Conservation (phyloP, 2,797 vertebrate species). For the Anniella stebbinsi region DNA sequence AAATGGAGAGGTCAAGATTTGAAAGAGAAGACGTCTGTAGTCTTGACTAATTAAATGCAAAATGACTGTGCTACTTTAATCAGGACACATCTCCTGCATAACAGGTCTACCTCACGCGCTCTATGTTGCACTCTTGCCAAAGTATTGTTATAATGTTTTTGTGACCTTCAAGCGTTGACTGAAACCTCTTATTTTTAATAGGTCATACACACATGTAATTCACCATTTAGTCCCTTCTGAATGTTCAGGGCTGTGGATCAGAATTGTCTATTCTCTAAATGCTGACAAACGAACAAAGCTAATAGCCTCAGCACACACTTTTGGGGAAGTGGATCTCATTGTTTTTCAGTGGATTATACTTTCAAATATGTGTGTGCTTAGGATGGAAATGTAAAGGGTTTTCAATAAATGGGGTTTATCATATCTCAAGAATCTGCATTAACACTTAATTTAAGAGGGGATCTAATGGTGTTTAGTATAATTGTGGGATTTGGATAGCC, state of each 20-base stretch:
- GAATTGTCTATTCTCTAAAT: background rate
- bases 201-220: slow-evolving; percentile 35
- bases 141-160: slow-evolving; percentile 74
- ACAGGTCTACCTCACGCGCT: slow-evolving; percentile 81
- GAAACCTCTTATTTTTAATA: slow-evolving; percentile 60
- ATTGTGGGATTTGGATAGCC: slow-evolving; percentile 44
- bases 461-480: slow-evolving; percentile 41
- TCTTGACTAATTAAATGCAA: slow-evolving; percentile 65
- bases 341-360: background rate
- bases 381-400: background rate
- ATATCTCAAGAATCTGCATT: background rate
- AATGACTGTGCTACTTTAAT: slow-evolving; percentile 73
- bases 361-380: background rate
- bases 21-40: slow-evolving; percentile 40
- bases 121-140: slow-evolving; percentile 76
- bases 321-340: background rate
- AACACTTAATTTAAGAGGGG: slow-evolving; percentile 28
- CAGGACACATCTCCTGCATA: slow-evolving; percentile 71
- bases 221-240: background rate
- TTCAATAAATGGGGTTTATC: background rate
- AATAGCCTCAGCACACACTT: background rate
- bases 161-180: slow-evolving; percentile 74
- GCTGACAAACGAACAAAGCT: background rate
- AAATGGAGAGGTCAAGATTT: slow-evolving; percentile 58
- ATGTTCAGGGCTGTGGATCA: background rate